phyloP scores from a whole-genome alignment of 2,113 vertebrate species.

The Thalassarche chlororhynchos region DNA sequence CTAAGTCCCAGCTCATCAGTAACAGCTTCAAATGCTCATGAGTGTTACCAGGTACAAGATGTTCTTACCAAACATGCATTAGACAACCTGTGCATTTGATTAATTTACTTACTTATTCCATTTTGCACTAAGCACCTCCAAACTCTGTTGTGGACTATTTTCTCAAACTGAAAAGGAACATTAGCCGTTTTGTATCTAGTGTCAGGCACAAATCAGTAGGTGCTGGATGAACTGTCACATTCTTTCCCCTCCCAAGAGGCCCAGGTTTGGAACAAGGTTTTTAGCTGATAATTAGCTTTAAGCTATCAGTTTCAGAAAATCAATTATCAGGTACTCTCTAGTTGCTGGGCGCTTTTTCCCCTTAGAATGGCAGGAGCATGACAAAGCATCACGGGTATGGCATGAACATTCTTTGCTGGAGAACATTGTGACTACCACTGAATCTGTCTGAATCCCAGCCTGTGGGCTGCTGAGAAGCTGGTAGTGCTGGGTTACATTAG shows the following conservation, averaged over 20 bases:
- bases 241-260: not conserved
- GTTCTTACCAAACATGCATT: not conserved
- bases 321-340: not conserved
- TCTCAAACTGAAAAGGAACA: not conserved
- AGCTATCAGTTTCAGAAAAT: not conserved
- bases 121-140: not conserved
- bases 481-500: not conserved
- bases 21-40: not conserved
- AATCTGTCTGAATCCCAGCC: not conserved
- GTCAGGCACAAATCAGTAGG: not conserved
- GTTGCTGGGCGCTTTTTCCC: not conserved
- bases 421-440: not conserved
- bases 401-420: not conserved
- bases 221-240: not conserved
- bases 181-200: not conserved
- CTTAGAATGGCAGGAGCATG: not conserved
- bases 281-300: not conserved
- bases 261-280: not conserved
- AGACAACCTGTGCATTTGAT: not conserved
- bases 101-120: not conserved
- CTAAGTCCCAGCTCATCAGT: not conserved
- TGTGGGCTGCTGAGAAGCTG: not conserved
- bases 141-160: not conserved
- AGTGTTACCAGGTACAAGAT: not conserved
- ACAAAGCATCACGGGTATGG: not conserved